These are phyloP conservation scores for Chlamydotis undulata DNA, from an alignment of 2,113 vertebrate species.

Conservation along the genomic window DNA sequence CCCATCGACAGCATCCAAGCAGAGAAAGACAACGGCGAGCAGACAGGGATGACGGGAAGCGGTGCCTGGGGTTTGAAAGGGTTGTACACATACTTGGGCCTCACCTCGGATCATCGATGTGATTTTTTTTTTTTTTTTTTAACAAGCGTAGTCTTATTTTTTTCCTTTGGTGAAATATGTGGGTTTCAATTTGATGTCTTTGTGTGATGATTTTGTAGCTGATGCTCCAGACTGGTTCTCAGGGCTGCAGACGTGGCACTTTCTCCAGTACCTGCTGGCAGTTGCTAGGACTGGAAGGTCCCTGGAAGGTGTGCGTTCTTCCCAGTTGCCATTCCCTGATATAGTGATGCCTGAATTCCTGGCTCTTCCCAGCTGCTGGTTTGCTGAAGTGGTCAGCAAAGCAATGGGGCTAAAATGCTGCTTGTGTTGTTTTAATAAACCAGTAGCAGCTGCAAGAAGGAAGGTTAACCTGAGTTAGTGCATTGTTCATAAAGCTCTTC, in stretches of 20 bases:
- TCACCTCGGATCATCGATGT: not conserved
- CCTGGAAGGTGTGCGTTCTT: not conserved
- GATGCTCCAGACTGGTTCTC: not conserved
- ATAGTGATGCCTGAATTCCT: not conserved
- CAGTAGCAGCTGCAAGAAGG: constrained; percentile 1
- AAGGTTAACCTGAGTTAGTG: not conserved
- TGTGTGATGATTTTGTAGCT: not conserved
- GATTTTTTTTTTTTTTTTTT: not conserved
- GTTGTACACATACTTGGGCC: rapidly evolving
- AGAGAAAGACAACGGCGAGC: not conserved
- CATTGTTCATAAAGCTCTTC: not conserved
- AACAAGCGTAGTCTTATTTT: not conserved
- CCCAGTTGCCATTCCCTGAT: not conserved
- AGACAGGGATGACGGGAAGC: not conserved
- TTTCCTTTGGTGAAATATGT: not conserved
- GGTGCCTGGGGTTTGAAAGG: not conserved
- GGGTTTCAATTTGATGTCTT: not conserved
- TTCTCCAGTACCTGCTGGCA: not conserved
- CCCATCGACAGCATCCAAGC: not conserved
- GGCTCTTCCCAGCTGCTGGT: not conserved
- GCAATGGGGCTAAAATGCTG: not conserved
- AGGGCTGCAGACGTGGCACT: not conserved
- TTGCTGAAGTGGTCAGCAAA: not conserved
- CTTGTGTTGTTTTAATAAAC: not conserved
- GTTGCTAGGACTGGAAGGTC: not conserved